Evolutionary conservation across 2,888 invertebrate species (phyloP).

Genomic region (Blastobasis lacticolella): DNA sequence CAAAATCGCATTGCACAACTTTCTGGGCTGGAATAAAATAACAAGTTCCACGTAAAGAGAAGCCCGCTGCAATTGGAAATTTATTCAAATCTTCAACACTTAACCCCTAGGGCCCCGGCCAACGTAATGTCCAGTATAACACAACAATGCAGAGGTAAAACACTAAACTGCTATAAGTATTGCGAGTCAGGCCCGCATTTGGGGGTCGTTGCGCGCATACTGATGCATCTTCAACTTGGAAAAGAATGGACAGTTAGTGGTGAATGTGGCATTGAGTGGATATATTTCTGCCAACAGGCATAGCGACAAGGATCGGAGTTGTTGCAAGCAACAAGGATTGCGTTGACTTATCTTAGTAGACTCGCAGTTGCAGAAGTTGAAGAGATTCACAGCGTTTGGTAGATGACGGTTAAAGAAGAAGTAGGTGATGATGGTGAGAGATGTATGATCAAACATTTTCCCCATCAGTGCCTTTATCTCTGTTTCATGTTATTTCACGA

Average conservation of each 20-base stretch:
- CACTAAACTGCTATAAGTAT: slow-evolving; percentile 68
- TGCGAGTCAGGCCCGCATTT: slow-evolving; percentile 62
- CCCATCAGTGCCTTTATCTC: no score
- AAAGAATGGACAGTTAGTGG: not conserved
- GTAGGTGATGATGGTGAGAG: no score
- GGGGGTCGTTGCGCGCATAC: slow-evolving; percentile 46
- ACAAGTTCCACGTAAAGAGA: not conserved
- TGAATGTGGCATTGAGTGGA: slow-evolving; percentile 17
- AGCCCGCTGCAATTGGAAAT: slow-evolving; percentile 16
- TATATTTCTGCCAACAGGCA: not conserved
- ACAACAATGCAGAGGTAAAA: slow-evolving; percentile 48
- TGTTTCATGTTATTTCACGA: no score
- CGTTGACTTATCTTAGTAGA: no score
- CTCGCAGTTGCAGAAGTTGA: no score
- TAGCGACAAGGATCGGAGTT: no score
- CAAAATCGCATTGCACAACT: not conserved
- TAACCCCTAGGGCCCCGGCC: slow-evolving; percentile 19
- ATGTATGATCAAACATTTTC: no score
- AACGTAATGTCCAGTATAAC: slow-evolving; percentile 52
- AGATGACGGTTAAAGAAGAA: no score
- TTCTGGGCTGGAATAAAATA: no score
- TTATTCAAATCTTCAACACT: slow-evolving; percentile 32
- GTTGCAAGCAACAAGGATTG: no score
- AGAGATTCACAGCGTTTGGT: no score
- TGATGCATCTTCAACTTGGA: slow-evolving; percentile 27